phyloP scores from a whole-genome alignment of 2,888 invertebrate genomes.

The Acronicta psi region DNA sequence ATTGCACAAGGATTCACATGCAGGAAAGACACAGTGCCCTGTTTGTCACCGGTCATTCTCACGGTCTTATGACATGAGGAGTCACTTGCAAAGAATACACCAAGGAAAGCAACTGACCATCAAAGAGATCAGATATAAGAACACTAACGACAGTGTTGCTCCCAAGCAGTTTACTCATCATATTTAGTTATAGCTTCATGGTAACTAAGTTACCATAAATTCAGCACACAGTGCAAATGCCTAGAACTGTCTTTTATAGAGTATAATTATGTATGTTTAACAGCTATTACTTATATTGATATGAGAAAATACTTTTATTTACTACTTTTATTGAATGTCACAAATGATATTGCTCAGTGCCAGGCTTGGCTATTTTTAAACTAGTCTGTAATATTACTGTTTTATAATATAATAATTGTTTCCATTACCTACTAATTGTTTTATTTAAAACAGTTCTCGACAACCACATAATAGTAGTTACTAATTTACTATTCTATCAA shows the following conservation, averaged over 20 bases:
- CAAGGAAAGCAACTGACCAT: conserved; percentile 87
- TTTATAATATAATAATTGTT: conserved; percentile 80
- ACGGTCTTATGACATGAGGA: conserved; percentile 90
- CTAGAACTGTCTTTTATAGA: conserved; percentile 53
- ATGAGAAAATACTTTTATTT: conserved; percentile 55
- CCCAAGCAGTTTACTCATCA: conserved; percentile 83
- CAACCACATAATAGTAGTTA: too few relatives aligned
- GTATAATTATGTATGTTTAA: conserved; percentile 33
- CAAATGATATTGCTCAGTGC: conserved; percentile 84
- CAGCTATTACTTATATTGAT: conserved; percentile 46
- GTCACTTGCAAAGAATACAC: conserved; percentile 89
- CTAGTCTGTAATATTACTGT: conserved; percentile 84
- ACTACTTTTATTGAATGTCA: conserved; percentile 72
- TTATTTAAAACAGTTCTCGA: conserved; percentile 37
- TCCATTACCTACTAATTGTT: conserved; percentile 66
- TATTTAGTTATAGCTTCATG: conserved; percentile 69
- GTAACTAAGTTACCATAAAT: conserved; percentile 60
- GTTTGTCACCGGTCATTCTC: conserved; percentile 90
- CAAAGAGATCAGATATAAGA: conserved; percentile 85
- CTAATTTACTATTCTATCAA: too few relatives aligned
- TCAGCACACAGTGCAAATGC: conserved; percentile 70
- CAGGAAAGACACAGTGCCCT: conserved; percentile 90
- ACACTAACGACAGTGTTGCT: conserved; percentile 75
- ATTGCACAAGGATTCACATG: conserved; percentile 90
- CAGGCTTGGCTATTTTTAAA: conserved; percentile 87